These are phyloP conservation scores for Cheilosia urbana DNA, from an alignment of 2,888 invertebrate species.

Conservation along the genomic window DNA sequence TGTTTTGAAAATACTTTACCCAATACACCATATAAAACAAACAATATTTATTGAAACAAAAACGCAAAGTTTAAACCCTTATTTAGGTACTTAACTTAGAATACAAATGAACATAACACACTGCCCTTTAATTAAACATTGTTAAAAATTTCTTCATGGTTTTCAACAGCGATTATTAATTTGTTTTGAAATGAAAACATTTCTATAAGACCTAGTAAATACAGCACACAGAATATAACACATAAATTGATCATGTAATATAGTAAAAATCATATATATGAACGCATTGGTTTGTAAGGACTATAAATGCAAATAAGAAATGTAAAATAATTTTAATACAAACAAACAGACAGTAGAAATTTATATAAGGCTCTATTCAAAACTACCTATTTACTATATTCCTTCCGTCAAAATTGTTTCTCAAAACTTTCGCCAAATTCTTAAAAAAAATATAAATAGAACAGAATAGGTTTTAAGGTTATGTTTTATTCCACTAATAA, in stretches of 20 bases:
- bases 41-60: neutral
- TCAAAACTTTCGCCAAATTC: slow-evolving; percentile 51
- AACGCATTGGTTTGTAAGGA: neutral
- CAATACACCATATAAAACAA: too few relatives aligned
- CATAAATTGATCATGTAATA: slow-evolving; percentile 46
- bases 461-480: slow-evolving; percentile 3
- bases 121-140: slow-evolving; percentile 50
- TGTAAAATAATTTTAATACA: slow-evolving; percentile 37
- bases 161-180: slow-evolving; percentile 31
- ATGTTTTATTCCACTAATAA: neutral
- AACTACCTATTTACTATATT: slow-evolving; percentile 15
- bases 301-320: slow-evolving; percentile 6
- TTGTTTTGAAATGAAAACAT: slow-evolving; percentile 8
- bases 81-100: too few relatives aligned
- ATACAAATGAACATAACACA: slow-evolving; percentile 21
- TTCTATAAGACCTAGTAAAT: slow-evolving; percentile 13
- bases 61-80: neutral
- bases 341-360: slow-evolving; percentile 16
- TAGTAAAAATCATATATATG: slow-evolving; percentile 34
- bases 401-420: slow-evolving; percentile 50
- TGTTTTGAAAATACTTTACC: too few relatives aligned
- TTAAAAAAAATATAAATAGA: slow-evolving; percentile 24
- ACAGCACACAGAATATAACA: slow-evolving; percentile 17
- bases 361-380: slow-evolving; percentile 2
- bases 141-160: slow-evolving; percentile 31